phyloP scores from a whole-genome alignment of 2,888 invertebrate species.

The Diarsia rubi region DNA sequence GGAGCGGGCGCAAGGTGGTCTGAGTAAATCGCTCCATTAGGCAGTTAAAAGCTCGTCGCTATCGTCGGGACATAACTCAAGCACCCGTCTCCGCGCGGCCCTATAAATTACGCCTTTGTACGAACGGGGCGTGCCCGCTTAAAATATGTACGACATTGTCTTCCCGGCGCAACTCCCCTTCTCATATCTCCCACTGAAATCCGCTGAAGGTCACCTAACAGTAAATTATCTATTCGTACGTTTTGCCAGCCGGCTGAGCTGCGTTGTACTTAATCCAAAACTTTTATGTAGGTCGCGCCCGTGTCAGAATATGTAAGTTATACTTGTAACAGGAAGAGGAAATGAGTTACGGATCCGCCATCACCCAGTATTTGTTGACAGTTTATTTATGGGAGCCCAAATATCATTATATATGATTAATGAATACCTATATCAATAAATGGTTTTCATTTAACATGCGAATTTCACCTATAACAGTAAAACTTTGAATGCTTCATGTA shows the following conservation, averaged over 20 bases:
- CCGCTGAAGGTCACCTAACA: slow-evolving; percentile 83
- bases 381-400: slow-evolving; percentile 66
- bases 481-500: background rate
- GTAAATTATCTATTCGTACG: slow-evolving; percentile 84
- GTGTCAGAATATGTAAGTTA: slow-evolving; percentile 65
- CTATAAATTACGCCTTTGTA: slow-evolving; percentile 90
- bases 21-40: slow-evolving; percentile 90
- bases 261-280: slow-evolving; percentile 74
- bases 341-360: slow-evolving; percentile 68
- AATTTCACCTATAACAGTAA: background rate
- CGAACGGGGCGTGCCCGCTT: slow-evolving; percentile 89
- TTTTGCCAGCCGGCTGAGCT: slow-evolving; percentile 74
- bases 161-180: slow-evolving; percentile 84
- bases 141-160: slow-evolving; percentile 91
- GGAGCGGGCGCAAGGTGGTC: slow-evolving; percentile 86
- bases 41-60: slow-evolving; percentile 91
- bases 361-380: slow-evolving; percentile 74
- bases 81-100: slow-evolving; percentile 89
- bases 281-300: slow-evolving; percentile 79
- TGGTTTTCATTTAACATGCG: slow-evolving; percentile 1
- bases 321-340: slow-evolving; percentile 64
- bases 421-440: slow-evolving; percentile 7
- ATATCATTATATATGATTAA: slow-evolving; percentile 52
- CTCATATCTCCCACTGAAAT: slow-evolving; percentile 85
- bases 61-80: slow-evolving; percentile 90